phyloP scores from a whole-genome alignment of 2,797 vertebrate species.

The Etheostoma nigrum region DNA sequence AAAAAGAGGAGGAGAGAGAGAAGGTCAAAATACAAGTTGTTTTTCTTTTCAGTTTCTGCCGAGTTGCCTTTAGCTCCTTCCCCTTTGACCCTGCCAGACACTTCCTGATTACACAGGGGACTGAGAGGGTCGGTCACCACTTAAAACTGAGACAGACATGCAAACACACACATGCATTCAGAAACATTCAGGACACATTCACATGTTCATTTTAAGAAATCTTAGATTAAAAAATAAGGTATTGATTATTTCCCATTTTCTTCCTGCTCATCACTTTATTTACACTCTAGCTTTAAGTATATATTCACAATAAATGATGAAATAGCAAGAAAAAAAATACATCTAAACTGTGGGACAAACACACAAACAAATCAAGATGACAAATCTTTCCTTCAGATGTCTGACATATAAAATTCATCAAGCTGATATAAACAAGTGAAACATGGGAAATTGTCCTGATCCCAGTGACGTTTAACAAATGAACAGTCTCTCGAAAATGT shows the following conservation, averaged over 20 bases:
- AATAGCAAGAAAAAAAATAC: neutral
- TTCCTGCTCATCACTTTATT: neutral
- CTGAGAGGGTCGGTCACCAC: neutral
- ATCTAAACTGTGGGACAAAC: conserved; percentile 3
- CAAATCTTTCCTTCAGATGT: conserved; percentile 2
- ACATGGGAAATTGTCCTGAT: neutral
- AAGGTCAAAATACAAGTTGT: conserved; percentile 13
- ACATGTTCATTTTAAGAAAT: neutral
- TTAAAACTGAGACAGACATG: conserved; percentile 15
- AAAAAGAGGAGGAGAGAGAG: neutral
- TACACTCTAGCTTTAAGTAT: neutral
- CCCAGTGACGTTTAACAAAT: neutral
- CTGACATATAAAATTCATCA: conserved; percentile 6
- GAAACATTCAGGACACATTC: neutral
- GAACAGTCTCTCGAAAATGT: no score
- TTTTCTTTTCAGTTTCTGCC: conserved; percentile 62
- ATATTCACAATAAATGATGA: neutral
- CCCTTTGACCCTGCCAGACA: conserved; percentile 64
- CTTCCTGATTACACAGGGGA: conserved; percentile 45
- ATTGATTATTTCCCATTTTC: neutral
- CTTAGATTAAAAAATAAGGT: neutral
- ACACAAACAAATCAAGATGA: conserved; percentile 25
- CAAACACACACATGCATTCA: conserved; percentile 13
- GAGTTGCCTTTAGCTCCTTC: conserved; percentile 46
- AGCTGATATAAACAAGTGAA: conserved; percentile 18